These are phyloP conservation scores for Anas bahamensis DNA, from an alignment of 2,797 vertebrate genomes.

Conservation along the genomic window DNA sequence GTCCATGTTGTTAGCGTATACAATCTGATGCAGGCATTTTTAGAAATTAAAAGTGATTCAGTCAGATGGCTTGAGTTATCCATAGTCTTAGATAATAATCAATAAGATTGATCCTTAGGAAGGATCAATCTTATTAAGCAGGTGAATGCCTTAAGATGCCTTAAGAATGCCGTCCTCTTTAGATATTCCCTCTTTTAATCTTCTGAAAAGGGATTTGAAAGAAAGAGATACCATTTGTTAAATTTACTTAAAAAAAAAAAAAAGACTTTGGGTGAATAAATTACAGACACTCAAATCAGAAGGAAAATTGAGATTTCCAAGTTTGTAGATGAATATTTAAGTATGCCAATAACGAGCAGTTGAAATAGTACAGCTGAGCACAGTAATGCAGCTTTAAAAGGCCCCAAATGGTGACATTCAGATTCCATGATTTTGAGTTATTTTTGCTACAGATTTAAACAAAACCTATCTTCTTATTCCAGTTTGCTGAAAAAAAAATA, in stretches of 20 bases:
- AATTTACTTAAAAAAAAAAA: constrained; percentile 9
- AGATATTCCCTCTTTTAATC: constrained; percentile 31
- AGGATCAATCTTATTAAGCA: constrained; percentile 11
- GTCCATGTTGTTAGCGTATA: not conserved
- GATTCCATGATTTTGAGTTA: constrained; percentile 2
- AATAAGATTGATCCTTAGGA: too few relatives aligned
- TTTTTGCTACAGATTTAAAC: constrained; percentile 34
- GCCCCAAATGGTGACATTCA: not conserved
- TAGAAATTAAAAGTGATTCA: constrained; percentile 23
- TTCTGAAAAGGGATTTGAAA: constrained; percentile 28
- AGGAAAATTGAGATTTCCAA: constrained; percentile 20
- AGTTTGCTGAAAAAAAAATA: not conserved
- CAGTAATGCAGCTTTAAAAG: constrained; percentile 23
- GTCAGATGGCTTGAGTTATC: not conserved
- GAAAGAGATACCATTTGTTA: constrained; percentile 1
- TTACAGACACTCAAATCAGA: not conserved
- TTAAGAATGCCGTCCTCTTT: not conserved
- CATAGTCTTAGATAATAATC: too few relatives aligned
- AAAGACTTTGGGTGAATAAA: not conserved
- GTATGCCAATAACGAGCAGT: not conserved
- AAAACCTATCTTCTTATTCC: not conserved
- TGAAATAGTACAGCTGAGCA: not conserved
- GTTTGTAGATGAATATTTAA: constrained; percentile 20
- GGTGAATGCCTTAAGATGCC: not conserved
- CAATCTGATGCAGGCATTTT: not conserved